Conservation (phyloP, 2,797 vertebrate species). For the Balearica regulorum region DNA sequence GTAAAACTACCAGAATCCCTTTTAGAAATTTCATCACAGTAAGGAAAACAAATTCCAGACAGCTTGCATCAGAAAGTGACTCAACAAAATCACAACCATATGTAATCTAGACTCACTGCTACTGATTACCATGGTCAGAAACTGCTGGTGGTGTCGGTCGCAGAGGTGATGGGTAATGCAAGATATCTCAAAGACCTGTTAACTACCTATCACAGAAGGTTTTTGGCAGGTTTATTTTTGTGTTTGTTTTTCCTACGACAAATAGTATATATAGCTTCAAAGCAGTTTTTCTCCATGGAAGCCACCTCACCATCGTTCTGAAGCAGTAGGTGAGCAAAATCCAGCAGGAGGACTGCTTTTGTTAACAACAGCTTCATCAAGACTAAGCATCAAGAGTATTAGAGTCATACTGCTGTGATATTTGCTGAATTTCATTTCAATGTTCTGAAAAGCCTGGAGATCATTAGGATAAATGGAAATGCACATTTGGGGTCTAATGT, state of each 20-base stretch:
- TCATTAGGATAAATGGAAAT: not conserved
- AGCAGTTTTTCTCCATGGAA: not conserved
- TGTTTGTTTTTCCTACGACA: not conserved
- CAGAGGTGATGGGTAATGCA: not conserved
- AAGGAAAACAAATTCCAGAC: not conserved
- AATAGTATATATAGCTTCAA: not conserved
- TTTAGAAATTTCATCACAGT: not conserved
- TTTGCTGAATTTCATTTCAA: not conserved
- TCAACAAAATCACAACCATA: not conserved
- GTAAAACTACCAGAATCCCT: not conserved
- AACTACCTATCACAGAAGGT: not conserved
- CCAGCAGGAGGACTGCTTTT: not conserved
- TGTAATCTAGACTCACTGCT: not conserved
- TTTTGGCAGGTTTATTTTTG: not conserved
- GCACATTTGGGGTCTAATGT: not conserved
- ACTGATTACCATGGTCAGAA: not conserved
- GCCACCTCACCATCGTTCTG: not conserved
- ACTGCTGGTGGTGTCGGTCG: not conserved
- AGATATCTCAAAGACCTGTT: not conserved
- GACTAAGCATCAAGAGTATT: not conserved
- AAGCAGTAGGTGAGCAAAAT: not conserved
- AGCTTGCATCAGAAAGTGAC: not conserved
- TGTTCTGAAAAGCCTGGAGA: not conserved
- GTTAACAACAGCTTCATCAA: not conserved
- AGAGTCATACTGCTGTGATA: not conserved